Evolutionary conservation across 2,797 vertebrate genomes (phyloP).

Genomic region (Rhinophrynus dorsalis): DNA sequence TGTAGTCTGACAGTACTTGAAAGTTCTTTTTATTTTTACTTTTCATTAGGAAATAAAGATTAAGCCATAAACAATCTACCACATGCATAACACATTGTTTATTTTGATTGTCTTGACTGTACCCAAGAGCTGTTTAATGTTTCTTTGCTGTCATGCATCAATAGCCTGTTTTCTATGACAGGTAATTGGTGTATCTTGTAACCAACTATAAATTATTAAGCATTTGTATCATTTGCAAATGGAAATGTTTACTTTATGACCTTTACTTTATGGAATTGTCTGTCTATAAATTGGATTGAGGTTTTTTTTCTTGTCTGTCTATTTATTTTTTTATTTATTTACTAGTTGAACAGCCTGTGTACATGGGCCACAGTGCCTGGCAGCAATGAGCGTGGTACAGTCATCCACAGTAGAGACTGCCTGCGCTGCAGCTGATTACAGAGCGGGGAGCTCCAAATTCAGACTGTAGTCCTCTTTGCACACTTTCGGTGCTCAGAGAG

Average conservation of each 20-base stretch:
- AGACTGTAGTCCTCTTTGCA: no score
- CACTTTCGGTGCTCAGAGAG: no score
- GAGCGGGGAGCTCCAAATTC: no score
- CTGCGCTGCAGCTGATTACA: no score
- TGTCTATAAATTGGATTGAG: background rate
- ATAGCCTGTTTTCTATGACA: background rate
- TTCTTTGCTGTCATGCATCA: background rate
- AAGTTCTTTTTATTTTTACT: background rate
- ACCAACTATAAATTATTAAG: background rate
- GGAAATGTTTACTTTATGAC: background rate
- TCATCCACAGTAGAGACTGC: no score
- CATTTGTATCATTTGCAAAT: conserved; percentile 1
- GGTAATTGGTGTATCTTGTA: background rate
- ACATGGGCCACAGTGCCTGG: no score
- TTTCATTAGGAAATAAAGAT: background rate
- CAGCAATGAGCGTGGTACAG: no score
- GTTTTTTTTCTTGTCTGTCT: background rate
- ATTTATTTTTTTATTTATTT: background rate
- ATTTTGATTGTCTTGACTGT: background rate
- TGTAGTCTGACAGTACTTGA: background rate
- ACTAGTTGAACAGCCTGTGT: no score
- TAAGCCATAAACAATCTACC: background rate
- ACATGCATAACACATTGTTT: background rate
- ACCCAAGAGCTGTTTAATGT: background rate
- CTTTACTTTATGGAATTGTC: background rate